phyloP scores from a whole-genome alignment of 2,888 invertebrate species.

The Epinotia demarniana region DNA sequence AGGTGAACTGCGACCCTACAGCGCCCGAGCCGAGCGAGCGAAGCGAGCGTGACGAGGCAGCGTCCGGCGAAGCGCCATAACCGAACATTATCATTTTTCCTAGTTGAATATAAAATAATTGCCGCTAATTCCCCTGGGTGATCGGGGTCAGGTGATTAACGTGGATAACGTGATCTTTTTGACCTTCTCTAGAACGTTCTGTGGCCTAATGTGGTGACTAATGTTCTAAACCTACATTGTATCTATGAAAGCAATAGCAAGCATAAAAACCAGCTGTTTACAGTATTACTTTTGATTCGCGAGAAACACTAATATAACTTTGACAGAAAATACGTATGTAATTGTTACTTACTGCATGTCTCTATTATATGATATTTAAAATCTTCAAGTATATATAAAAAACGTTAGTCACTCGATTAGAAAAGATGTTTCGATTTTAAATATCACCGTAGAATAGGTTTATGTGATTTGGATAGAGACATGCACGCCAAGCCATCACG shows the following conservation, averaged over 20 bases:
- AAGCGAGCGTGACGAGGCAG: no score
- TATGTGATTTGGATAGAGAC: background rate
- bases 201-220: background rate
- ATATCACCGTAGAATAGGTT: background rate
- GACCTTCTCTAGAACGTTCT: no score
- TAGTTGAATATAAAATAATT: no score
- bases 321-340: background rate
- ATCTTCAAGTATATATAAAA: background rate
- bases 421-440: slow-evolving; percentile 1
- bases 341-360: slow-evolving; percentile 11
- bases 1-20: no score
- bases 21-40: no score
- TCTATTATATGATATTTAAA: slow-evolving; percentile 5
- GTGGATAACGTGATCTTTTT: no score
- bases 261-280: background rate
- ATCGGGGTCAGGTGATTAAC: no score
- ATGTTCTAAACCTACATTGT: background rate
- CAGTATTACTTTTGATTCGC: background rate
- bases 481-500: slow-evolving; percentile 5
- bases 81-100: no score
- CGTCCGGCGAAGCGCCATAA: no score
- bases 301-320: slow-evolving; percentile 35
- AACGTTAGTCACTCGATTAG: background rate
- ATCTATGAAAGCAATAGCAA: no score
- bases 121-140: no score